phyloP scores from a whole-genome alignment of 2,888 invertebrate genomes.

The Folsomia manolachei region DNA sequence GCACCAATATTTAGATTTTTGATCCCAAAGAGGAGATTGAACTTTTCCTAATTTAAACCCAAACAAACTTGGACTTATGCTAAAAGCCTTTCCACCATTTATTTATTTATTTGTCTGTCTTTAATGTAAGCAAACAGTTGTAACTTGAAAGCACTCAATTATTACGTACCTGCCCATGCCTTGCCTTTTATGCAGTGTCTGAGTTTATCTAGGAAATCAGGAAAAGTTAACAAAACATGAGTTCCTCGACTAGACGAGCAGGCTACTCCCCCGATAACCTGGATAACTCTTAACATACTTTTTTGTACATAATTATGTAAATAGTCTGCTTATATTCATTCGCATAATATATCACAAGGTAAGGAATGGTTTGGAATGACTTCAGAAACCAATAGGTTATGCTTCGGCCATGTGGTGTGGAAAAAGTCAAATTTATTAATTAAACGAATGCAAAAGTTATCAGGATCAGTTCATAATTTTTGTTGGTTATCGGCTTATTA shows the following conservation, averaged over 20 bases:
- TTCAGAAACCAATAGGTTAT: no score
- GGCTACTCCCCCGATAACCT: neutral
- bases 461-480: no score
- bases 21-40: conserved; percentile 1
- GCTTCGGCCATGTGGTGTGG: no score
- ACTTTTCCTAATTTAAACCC: neutral
- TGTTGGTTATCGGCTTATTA: no score
- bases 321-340: no score
- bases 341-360: no score
- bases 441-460: no score
- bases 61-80: neutral
- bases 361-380: no score
- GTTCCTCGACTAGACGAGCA: neutral
- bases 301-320: no score
- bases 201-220: conserved; percentile 4
- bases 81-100: neutral
- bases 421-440: no score
- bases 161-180: neutral
- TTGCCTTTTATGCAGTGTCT: no score
- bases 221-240: neutral
- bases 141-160: neutral
- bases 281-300: neutral
- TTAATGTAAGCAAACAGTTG: neutral
- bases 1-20: neutral
- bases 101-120: neutral